phyloP scores from a whole-genome alignment of 2,797 vertebrate species.

The Ctenochaetus hawaiiensis region DNA sequence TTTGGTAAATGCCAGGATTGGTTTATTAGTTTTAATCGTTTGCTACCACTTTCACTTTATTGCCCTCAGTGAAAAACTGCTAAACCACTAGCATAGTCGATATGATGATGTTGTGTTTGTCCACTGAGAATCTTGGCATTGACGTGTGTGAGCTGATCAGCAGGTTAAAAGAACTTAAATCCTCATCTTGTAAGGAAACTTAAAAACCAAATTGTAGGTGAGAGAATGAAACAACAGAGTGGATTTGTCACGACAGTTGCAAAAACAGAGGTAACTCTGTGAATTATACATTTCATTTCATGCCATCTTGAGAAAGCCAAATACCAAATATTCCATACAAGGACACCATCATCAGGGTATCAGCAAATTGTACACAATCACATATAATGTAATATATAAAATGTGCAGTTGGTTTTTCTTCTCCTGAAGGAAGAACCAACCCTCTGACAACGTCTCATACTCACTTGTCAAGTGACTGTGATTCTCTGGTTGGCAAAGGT shows the following conservation, averaged over 20 bases:
- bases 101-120: constrained; percentile 59
- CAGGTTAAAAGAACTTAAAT: constrained; percentile 55
- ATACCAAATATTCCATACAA: constrained; percentile 86
- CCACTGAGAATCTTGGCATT: constrained; percentile 77
- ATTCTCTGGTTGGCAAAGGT: constrained; percentile 75
- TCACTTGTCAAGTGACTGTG: constrained; percentile 68
- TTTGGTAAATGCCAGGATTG: constrained; percentile 66
- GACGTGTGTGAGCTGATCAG: constrained; percentile 65
- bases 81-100: constrained; percentile 64
- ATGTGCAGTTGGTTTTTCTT: constrained; percentile 76
- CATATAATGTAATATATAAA: constrained; percentile 86
- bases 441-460: constrained; percentile 68
- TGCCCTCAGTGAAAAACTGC: constrained; percentile 77
- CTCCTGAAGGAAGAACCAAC: constrained; percentile 73
- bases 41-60: constrained; percentile 77
- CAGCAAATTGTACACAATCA: constrained; percentile 86
- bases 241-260: constrained; percentile 78
- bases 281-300: constrained; percentile 86
- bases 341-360: constrained; percentile 84
- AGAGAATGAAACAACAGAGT: constrained; percentile 69
- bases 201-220: constrained; percentile 52
- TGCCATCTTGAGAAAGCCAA: constrained; percentile 85
- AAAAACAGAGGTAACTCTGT: constrained; percentile 85
- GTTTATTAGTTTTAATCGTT: constrained; percentile 56
- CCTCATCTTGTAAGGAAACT: constrained; percentile 25